Conservation (phyloP, 2,888 invertebrate genomes). For the Ditylenchus weischeri region DNA sequence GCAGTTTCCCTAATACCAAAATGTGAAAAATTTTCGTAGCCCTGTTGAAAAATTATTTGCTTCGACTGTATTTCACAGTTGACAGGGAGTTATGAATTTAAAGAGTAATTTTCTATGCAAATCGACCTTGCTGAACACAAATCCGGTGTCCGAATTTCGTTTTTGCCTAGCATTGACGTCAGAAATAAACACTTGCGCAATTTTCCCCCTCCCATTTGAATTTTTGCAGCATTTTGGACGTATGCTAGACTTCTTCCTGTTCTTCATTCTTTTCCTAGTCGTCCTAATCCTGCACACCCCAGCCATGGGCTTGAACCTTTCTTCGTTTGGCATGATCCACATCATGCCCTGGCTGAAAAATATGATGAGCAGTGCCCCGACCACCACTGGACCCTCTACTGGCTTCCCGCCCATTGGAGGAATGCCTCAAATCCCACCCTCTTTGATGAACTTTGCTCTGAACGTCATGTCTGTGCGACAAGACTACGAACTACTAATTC, state of each 20-base stretch:
- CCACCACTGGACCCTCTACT: not conserved
- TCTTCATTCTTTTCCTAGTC: not conserved
- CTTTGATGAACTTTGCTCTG: not conserved
- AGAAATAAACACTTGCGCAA: too few relatives aligned
- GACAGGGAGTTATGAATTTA: too few relatives aligned
- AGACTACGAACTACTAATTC: not conserved
- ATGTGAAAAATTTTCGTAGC: too few relatives aligned
- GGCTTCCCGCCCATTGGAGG: not conserved
- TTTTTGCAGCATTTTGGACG: not conserved
- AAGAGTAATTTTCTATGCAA: too few relatives aligned
- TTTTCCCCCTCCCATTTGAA: too few relatives aligned
- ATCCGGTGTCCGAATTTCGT: too few relatives aligned
- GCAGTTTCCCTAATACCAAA: too few relatives aligned
- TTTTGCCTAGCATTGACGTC: too few relatives aligned
- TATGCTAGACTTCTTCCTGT: slow-evolving; percentile 2
- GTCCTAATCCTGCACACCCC: not conserved
- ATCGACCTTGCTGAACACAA: too few relatives aligned
- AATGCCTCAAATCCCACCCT: not conserved
- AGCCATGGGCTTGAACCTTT: not conserved
- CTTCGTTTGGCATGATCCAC: not conserved
- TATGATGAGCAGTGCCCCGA: not conserved
- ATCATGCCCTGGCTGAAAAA: not conserved
- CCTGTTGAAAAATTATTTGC: too few relatives aligned
- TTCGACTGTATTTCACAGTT: too few relatives aligned
- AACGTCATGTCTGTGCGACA: not conserved